Evolutionary conservation across 2,797 vertebrate genomes (phyloP), one percentile per base, ranked within the genome.

Genomic region (Kryptopterus vitreolus): DNA sequence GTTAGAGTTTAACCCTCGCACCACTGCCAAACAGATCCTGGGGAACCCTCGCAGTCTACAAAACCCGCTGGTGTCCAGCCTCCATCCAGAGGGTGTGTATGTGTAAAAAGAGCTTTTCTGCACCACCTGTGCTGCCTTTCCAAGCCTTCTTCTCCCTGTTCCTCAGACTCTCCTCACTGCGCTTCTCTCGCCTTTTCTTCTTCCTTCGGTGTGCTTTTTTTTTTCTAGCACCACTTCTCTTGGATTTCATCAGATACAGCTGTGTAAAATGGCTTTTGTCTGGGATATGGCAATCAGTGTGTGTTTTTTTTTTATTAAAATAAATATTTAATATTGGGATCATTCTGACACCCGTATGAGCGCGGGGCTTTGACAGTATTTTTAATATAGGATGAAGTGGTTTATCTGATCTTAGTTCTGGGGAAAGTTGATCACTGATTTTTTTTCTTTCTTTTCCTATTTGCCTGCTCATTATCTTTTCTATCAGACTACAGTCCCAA

Each of bases 31-130:
- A 86, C 92, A 92, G 86, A 89, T 92, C 81, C 84, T 89, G 3
- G 2, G 89, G 82, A 89, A 90, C 74, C 80, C 92, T 71, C 91
- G 84, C 61, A 92, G 87, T 81, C 86, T 93, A 59, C 91, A 91
- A 0, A 93, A 93, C 87, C 89, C 93, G 33, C 84, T 94, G 38
- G 90, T 92, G 86, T 84, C 93, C 88, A 89, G 90, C 84, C 87
- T 93, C 85, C 94, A 85, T 77, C 91, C 93, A 0, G 93, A 94
- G 88, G 93, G 95, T 94, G 91, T 73, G 94, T 94, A 90, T 76
- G 33, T 89, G 73, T 89, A 6, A 1, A 63, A 77, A 61, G 68
- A 82, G 79, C 35, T 66, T 81, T 46, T 79, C 66, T 29, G 69
- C 13, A 7, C 70, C 53, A 29, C 73, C 35, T 35, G 31, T 68